Percentiles rank a stretch among this genome's conserved stretches.
These are phyloP conservation scores for Pachycephus smyrnensis DNA, from an alignment of 2,888 invertebrate genomes.

Conservation along the genomic window DNA sequence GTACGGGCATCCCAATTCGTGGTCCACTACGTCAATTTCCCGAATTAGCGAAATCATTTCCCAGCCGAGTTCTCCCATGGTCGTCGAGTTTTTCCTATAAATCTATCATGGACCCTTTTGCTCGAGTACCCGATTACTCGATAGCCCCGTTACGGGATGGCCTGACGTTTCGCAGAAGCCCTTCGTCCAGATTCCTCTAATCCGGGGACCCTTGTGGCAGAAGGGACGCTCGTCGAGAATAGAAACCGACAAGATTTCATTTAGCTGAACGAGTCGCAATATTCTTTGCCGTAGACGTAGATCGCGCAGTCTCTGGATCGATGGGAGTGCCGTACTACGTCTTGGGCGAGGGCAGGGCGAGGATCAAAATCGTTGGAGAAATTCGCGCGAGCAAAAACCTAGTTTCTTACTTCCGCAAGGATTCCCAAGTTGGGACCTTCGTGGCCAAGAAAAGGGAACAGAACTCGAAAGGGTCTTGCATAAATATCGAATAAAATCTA, in stretches of 20 bases:
- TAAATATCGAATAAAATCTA: neutral
- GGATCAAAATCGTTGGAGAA: too few species aligned
- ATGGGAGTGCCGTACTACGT: too few species aligned
- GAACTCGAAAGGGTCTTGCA: neutral
- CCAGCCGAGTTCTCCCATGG: conserved; percentile 22
- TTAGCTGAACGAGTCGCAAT: neutral
- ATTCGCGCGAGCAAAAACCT: neutral
- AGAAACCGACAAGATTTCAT: neutral
- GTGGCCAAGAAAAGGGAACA: too few species aligned
- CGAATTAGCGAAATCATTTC: conserved; percentile 56
- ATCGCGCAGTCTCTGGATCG: too few species aligned
- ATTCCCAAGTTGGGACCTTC: too few species aligned
- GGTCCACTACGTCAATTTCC: conserved; percentile 49
- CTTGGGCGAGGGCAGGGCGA: too few species aligned
- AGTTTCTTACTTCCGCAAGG: neutral
- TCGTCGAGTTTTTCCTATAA: conserved; percentile 26
- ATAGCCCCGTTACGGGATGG: conserved; percentile 26
- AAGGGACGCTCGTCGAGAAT: neutral
- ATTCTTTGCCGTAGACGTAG: neutral
- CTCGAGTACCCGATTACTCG: conserved; percentile 2
- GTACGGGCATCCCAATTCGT: conserved; percentile 36
- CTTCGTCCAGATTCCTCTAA: conserved; percentile 1
- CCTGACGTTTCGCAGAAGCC: conserved; percentile 34
- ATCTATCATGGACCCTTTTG: conserved; percentile 33
- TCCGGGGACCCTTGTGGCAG: neutral